phyloP scores from a whole-genome alignment of 2,113 vertebrate genomes.

The human (Homo sapiens) region GRCh38 chr1:212499501-212500000 shows the following conservation, averaged over 20 bases:
- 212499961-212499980: background rate
- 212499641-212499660: background rate
- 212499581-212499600: background rate
- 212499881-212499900: background rate
- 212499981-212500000: background rate
- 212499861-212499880: background rate
- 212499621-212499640: background rate
- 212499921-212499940: background rate
- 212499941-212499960: background rate
- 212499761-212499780: background rate
- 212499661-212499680: background rate
- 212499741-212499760: background rate
- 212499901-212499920: background rate
- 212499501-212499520: background rate
- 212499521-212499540: background rate
- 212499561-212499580: background rate
- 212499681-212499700: background rate
- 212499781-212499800: background rate
- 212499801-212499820: background rate
- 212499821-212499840: background rate
- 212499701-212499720: accelerated
- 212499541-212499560: background rate
- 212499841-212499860: background rate
- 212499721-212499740: background rate
- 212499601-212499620: background rate